phyloP scores from a whole-genome alignment of 2,797 vertebrate genomes.

The Sardinella longiceps region DNA sequence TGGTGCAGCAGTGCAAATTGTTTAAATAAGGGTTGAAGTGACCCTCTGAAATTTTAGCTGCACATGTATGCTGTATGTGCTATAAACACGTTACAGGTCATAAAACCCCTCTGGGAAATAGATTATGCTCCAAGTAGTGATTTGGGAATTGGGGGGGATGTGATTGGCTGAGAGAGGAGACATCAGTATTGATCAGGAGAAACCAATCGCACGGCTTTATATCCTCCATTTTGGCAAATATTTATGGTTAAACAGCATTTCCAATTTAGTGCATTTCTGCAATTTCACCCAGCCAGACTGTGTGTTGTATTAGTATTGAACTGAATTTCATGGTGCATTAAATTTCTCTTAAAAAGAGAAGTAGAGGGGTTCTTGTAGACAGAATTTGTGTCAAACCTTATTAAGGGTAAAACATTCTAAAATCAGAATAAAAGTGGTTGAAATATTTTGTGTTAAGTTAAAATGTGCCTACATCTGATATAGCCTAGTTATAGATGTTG shows the following conservation, averaged over 20 bases:
- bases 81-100: slow-evolving; percentile 60
- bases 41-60: slow-evolving; percentile 69
- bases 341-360: not conserved
- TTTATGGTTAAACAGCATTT: slow-evolving; percentile 58
- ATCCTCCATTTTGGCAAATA: slow-evolving; percentile 63
- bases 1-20: slow-evolving; percentile 80
- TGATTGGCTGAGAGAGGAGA: slow-evolving; percentile 54
- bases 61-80: slow-evolving; percentile 55
- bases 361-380: not conserved
- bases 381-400: not conserved
- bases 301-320: slow-evolving; percentile 29
- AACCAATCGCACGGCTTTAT: slow-evolving; percentile 63
- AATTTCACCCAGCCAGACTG: slow-evolving; percentile 31
- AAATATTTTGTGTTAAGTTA: not conserved
- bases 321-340: slow-evolving; percentile 15
- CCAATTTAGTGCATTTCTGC: slow-evolving; percentile 50
- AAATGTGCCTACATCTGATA: not conserved
- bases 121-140: slow-evolving; percentile 59
- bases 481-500: not conserved
- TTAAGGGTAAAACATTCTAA: slow-evolving; percentile 41
- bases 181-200: slow-evolving; percentile 61
- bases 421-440: not conserved
- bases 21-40: slow-evolving; percentile 83
- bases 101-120: slow-evolving; percentile 62
- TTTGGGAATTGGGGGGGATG: slow-evolving; percentile 46